A percentile compares a stretch with the other conserved stretches of the same genome.
Evolutionary conservation across 2,113 vertebrate genomes (phyloP).

Genomic region (Todiramphus chloris): DNA sequence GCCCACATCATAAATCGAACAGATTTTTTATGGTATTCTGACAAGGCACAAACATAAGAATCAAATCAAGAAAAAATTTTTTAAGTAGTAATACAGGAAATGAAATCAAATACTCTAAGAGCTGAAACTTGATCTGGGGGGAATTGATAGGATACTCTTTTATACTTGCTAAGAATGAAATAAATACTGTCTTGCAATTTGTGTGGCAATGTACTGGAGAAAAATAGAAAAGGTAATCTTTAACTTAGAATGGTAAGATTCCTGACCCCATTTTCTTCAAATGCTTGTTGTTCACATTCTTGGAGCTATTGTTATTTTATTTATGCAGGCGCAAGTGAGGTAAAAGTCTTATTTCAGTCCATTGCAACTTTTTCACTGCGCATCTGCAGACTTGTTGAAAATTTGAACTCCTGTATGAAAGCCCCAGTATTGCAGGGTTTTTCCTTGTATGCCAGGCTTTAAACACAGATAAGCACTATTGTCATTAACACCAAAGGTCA

Average conservation of each 20-base stretch:
- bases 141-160: not conserved
- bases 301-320: not conserved
- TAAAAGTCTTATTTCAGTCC: not conserved
- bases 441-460: not conserved
- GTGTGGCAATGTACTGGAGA: not conserved
- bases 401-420: not conserved
- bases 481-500: not conserved
- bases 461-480: not conserved
- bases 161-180: conserved; percentile 24
- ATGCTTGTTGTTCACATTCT: not conserved
- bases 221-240: not conserved
- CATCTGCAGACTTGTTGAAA: not conserved
- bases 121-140: not conserved
- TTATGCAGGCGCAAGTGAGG: not conserved
- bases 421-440: no score
- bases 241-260: conserved; percentile 40
- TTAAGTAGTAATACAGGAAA: not conserved
- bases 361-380: not conserved
- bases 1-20: not conserved
- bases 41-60: not conserved
- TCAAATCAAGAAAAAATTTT: conserved; percentile 29
- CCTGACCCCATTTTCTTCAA: conserved; percentile 27
- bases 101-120: conserved; percentile 4
- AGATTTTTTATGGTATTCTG: conserved; percentile 1
- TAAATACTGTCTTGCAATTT: conserved; percentile 9